These are phyloP conservation scores for Tinea pellionella DNA, from an alignment of 2,888 invertebrate species.

Conservation along the genomic window DNA sequence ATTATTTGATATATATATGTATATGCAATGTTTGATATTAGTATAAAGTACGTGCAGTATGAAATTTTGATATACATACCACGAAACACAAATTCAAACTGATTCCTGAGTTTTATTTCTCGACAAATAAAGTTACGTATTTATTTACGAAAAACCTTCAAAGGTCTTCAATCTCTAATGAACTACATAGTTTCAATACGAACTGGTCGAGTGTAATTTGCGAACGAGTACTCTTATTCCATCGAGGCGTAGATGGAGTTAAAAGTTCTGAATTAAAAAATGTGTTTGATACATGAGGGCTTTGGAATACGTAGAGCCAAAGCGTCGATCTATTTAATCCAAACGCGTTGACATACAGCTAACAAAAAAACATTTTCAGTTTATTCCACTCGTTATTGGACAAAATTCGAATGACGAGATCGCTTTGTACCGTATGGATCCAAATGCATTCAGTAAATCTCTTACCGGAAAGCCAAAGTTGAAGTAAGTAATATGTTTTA, in stretches of 20 bases:
- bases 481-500: constrained; percentile 50
- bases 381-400: constrained; percentile 53
- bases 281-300: neutral
- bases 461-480: constrained; percentile 72
- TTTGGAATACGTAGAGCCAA: neutral
- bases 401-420: constrained; percentile 60
- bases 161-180: neutral
- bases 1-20: too few species aligned
- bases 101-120: too few species aligned
- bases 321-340: neutral
- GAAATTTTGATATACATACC: too few species aligned
- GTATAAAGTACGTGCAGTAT: too few species aligned
- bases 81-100: too few species aligned
- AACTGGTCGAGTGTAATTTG: neutral
- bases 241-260: neutral
- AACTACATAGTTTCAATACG: neutral
- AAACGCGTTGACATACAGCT: neutral
- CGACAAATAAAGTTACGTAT: neutral
- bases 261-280: neutral
- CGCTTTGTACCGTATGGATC: constrained; percentile 63
- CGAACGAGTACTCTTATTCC: neutral
- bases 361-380: constrained; percentile 31
- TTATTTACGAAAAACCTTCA: neutral
- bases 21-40: too few species aligned
- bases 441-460: constrained; percentile 69